Evolutionary conservation across 2,113 vertebrate genomes (phyloP).

Genomic region (Caracal caracal): DNA sequence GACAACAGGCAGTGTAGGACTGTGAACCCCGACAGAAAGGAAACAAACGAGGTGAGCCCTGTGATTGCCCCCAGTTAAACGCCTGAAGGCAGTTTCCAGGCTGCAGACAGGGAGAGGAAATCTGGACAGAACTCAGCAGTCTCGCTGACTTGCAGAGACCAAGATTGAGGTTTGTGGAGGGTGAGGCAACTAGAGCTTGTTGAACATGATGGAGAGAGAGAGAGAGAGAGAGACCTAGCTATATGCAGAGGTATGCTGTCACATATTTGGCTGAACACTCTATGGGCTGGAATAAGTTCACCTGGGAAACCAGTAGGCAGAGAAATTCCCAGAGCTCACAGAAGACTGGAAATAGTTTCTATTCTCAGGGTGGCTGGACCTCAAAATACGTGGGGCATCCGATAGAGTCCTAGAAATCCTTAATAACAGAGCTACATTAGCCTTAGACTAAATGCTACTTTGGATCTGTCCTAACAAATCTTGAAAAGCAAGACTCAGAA

Average conservation of each 20-base stretch:
- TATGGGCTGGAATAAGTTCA: background rate
- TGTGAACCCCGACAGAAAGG: background rate
- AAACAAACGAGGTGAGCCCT: background rate
- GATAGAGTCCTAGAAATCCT: background rate
- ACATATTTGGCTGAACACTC: background rate
- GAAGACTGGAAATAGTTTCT: background rate
- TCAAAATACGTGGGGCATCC: background rate
- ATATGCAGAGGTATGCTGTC: background rate
- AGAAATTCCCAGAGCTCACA: background rate
- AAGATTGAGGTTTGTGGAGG: background rate
- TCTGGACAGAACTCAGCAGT: background rate
- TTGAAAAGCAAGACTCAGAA: background rate
- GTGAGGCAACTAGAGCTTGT: background rate
- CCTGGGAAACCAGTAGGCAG: background rate
- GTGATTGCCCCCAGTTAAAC: rapidly evolving
- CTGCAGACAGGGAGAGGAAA: background rate
- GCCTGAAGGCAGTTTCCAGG: background rate
- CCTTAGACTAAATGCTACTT: background rate
- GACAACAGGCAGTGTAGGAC: background rate
- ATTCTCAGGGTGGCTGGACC: background rate
- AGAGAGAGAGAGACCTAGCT: background rate
- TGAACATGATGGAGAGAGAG: background rate
- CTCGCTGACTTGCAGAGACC: background rate
- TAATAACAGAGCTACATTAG: background rate
- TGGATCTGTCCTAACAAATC: background rate